Base-by-base conservation (phyloP, 2,888 invertebrate genomes). In the Xestia rhomboidea region DNA sequence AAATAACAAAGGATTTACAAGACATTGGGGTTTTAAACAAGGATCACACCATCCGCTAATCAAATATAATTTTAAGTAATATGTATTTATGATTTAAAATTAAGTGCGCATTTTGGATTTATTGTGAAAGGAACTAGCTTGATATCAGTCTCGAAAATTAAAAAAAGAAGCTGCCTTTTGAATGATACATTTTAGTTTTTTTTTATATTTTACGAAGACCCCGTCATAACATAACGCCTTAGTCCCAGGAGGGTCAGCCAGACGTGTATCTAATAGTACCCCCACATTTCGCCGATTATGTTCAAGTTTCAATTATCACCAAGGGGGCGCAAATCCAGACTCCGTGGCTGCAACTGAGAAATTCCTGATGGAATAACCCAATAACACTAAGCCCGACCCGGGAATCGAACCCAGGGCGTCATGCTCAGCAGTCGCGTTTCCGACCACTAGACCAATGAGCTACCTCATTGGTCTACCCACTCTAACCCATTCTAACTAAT, bases 111-210 rank as follows among this genome's bases (percentile, higher is more conserved):
- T 76, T 82, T 86, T 84, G 82, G 70, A 77, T 88, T 84, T 24
- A 46, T 76, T 84, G 72, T 76, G 21, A 86, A 86, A 87, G 80
- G 84, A 87, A 88, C 87, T 88, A 73, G 64, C 51, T 76, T 69
- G 77, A 11, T 46, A 38, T 87, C 88, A 88, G 88, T 88, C 87
- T 87, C 84, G 70, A 79, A 88, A 82, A 88, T 75, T 67, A 86
- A 83, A 27, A 86, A 76, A 79, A 82, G 8, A 86, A 83, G 87
- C 87, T 87, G 82, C 87, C 88, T 71, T 72, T 72, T 27, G 0
- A 30, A 38, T 71, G 27, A n/a, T 5, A 62, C 1, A 34, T 57
- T 34, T 34, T 67, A n/a, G 7, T 64, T 77, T 62, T 21, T 60
- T 34, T 30, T 30, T 82, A 7, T 41, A 69, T 62, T 76, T 84